Evolutionary conservation across 1,140 invertebrate species (phyloP).

Genomic region (Goniozus legneri): DNA sequence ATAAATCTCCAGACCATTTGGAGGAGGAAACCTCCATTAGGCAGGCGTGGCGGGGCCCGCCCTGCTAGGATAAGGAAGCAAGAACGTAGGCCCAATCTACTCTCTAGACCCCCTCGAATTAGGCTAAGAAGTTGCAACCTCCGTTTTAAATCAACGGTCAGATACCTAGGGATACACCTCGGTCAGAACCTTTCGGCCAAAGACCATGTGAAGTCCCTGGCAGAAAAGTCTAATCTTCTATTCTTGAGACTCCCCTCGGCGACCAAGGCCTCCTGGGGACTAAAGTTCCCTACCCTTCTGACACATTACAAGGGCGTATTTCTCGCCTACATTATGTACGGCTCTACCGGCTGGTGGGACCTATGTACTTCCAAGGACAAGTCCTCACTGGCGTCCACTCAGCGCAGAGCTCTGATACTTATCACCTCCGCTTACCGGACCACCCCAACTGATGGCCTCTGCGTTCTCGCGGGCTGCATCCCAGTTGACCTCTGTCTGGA

Average conservation of each 20-base stretch:
- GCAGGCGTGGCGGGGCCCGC: not conserved
- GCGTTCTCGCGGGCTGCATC: constrained; percentile 1
- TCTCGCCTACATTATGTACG: constrained; percentile 24
- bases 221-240: not conserved
- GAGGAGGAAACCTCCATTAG: not conserved
- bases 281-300: constrained; percentile 13
- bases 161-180: not conserved
- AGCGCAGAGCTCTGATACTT: constrained; percentile 24
- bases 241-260: constrained; percentile 8
- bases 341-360: constrained; percentile 27
- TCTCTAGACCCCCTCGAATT: not conserved
- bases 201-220: not conserved
- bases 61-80: not conserved
- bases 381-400: constrained; percentile 3
- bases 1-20: not conserved
- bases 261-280: constrained; percentile 14
- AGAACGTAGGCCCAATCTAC: not conserved
- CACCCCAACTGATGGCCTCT: constrained; percentile 22
- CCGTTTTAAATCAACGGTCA: not conserved
- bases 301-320: constrained; percentile 27
- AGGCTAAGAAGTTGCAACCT: not conserved
- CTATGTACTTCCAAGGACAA: not conserved
- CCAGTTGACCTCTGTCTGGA: constrained; percentile 12
- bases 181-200: not conserved
- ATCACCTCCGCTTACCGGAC: constrained; percentile 22